A percentile compares a stretch with the other conserved stretches of the same genome.
These are phyloP conservation scores for Dinoponera quadriceps DNA, from an alignment of 1,140 invertebrate species.

Conservation along the genomic window DNA sequence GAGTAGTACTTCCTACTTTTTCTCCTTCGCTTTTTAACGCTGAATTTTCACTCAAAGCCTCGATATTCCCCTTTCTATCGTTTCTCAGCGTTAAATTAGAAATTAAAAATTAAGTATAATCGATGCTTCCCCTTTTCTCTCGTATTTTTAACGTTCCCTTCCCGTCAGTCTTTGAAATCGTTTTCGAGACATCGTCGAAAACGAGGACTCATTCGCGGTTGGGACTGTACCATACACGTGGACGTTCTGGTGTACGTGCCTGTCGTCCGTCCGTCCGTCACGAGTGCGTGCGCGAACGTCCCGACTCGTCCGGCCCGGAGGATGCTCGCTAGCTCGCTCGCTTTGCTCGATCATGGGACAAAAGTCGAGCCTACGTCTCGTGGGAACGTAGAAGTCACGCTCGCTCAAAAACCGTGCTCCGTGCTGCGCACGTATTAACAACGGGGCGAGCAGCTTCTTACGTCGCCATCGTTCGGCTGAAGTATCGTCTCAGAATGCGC, in stretches of 20 bases:
- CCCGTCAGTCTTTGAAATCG: neutral
- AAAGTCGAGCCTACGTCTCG: constrained; percentile 69
- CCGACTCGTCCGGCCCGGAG: constrained; percentile 69
- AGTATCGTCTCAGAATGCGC: neutral
- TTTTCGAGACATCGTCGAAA: neutral
- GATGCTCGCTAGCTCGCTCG: constrained; percentile 61
- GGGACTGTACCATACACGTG: constrained; percentile 69
- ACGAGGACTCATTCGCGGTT: constrained; percentile 18
- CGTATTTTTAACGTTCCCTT: too few species aligned
- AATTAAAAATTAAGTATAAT: neutral
- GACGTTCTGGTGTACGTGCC: constrained; percentile 66
- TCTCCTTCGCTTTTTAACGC: constrained; percentile 75
- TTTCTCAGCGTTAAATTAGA: too few species aligned
- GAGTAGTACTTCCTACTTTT: too few species aligned
- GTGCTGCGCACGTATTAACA: constrained; percentile 52
- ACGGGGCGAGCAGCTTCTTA: constrained; percentile 16
- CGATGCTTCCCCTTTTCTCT: too few species aligned
- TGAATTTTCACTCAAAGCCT: neutral
- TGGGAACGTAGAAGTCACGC: constrained; percentile 71
- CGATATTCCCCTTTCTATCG: neutral
- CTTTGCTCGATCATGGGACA: constrained; percentile 73
- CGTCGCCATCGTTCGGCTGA: neutral
- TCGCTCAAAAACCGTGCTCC: constrained; percentile 67
- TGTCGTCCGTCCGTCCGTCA: constrained; percentile 68
- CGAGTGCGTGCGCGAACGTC: constrained; percentile 73